phyloP scores from a whole-genome alignment of 2,113 vertebrate species.

The Piaya cayana region DNA sequence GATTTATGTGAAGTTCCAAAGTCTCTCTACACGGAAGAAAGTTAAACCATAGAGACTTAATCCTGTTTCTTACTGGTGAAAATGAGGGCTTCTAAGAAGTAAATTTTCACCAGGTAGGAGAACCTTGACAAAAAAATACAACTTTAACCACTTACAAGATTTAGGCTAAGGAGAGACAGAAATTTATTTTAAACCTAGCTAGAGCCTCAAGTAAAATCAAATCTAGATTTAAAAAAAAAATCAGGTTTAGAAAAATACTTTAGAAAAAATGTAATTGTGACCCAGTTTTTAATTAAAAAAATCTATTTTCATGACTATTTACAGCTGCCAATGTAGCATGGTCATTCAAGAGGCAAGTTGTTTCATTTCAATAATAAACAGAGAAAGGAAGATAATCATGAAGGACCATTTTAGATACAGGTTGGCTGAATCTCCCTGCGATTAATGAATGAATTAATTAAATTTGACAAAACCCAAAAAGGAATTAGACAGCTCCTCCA shows the following conservation, averaged over 20 bases:
- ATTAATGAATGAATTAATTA: slow-evolving; percentile 46
- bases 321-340: not conserved
- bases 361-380: slow-evolving; percentile 25
- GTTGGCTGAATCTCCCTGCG: not conserved
- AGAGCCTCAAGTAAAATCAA: not conserved
- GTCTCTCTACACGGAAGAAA: not conserved
- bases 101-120: not conserved
- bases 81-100: not conserved
- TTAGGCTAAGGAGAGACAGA: not conserved
- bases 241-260: not conserved
- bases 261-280: not conserved
- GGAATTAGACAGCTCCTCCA: not conserved
- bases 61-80: not conserved
- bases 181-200: not conserved
- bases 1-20: not conserved
- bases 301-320: not conserved
- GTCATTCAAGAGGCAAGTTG: not conserved
- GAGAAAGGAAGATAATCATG: not conserved
- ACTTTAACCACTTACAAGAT: not conserved
- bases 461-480: slow-evolving; percentile 13
- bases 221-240: not conserved
- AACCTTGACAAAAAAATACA: not conserved
- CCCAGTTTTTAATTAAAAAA: not conserved
- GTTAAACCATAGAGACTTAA: not conserved
- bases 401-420: not conserved